Percentiles rank a stretch among this genome's conserved stretches.
These are phyloP conservation scores for Atherinosoma microstoma DNA, from an alignment of 2,797 vertebrate genomes.

Conservation along the genomic window DNA sequence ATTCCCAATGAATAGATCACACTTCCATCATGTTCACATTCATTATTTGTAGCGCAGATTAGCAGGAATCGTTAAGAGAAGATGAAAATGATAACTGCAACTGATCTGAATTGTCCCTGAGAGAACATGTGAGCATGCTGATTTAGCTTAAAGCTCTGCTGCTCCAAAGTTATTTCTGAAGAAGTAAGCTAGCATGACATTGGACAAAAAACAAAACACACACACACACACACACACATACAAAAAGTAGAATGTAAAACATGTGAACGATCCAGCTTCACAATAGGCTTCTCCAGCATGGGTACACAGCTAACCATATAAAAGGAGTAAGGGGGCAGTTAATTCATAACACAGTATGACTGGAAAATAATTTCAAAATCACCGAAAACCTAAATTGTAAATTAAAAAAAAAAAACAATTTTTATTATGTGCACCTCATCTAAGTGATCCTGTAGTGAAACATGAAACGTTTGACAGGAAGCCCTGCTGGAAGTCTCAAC, in stretches of 20 bases:
- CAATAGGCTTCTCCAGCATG: background rate
- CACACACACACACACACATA: background rate
- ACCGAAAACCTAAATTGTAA: background rate
- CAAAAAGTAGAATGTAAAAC: background rate
- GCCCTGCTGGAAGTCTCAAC: conserved; percentile 23
- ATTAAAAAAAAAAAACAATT: background rate
- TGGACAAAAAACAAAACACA: background rate
- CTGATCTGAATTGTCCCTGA: background rate
- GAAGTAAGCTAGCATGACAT: background rate
- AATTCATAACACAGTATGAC: background rate
- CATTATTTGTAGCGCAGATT: background rate
- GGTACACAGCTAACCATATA: background rate
- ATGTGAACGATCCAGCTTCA: background rate
- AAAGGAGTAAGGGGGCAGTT: background rate
- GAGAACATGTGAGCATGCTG: background rate
- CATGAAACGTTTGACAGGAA: conserved; percentile 10
- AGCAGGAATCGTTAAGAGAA: background rate
- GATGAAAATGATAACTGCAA: background rate
- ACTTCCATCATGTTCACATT: background rate
- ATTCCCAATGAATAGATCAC: background rate
- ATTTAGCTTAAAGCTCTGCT: background rate
- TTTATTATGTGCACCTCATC: background rate
- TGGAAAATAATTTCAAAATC: background rate
- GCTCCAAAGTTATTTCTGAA: background rate
- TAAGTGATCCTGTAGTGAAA: background rate